phyloP scores from a whole-genome alignment of 2,113 vertebrate genomes.

The Labeo catla region DNA sequence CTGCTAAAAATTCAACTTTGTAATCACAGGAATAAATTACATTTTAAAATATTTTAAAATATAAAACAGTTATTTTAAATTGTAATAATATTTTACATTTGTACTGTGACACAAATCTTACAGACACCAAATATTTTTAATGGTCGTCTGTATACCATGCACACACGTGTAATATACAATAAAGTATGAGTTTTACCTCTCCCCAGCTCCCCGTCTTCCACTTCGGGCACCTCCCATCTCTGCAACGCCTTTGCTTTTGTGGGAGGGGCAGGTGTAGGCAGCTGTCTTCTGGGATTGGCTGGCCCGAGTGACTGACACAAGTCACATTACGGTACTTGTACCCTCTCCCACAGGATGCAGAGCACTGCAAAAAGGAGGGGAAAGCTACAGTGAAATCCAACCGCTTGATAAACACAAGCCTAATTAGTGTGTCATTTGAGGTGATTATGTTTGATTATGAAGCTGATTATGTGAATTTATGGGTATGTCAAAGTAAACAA shows the following conservation, averaged over 20 bases:
- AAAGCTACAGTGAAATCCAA: slow-evolving; percentile 24
- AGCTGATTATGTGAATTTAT: not conserved
- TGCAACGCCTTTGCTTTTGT: slow-evolving; percentile 85
- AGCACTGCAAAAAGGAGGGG: slow-evolving; percentile 80
- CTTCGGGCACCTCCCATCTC: slow-evolving; percentile 88
- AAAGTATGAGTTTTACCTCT: slow-evolving; percentile 80
- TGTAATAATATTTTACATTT: too few relatives aligned
- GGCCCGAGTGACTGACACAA: slow-evolving; percentile 87
- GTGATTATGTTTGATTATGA: not conserved
- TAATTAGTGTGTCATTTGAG: not conserved
- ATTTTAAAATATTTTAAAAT: not conserved
- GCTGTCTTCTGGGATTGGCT: slow-evolving; percentile 82
- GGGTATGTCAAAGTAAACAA: not conserved
- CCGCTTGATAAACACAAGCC: not conserved
- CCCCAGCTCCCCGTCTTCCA: slow-evolving; percentile 92
- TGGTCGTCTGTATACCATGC: not conserved
- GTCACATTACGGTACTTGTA: slow-evolving; percentile 87
- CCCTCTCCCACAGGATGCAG: slow-evolving; percentile 90
- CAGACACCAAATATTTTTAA: not conserved
- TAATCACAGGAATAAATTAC: not conserved
- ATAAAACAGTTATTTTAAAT: not conserved
- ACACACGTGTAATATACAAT: not conserved
- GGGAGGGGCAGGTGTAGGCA: slow-evolving; percentile 87
- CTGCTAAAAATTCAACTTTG: not conserved
- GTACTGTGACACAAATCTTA: not conserved